Percentiles rank a stretch among this genome's conserved stretches.
Evolutionary conservation across 1,140 invertebrate genomes (phyloP).

Genomic region (Ceratoteleas bidentatus): DNA sequence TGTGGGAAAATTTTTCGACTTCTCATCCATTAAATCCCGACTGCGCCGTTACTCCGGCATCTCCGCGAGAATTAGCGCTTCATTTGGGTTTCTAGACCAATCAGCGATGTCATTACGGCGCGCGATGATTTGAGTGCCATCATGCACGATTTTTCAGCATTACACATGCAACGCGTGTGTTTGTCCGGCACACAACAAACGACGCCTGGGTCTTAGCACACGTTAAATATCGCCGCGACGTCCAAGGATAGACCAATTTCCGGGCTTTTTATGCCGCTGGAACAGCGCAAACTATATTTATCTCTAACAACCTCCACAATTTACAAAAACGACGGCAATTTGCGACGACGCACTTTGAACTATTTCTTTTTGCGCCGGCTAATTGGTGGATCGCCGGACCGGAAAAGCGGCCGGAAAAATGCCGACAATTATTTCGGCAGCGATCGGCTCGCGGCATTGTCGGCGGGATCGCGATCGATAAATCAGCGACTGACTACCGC

Average conservation of each 20-base stretch:
- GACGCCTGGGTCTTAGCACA: slow-evolving; percentile 46
- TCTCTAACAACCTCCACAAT: slow-evolving; percentile 61
- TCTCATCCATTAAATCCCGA: too few relatives aligned
- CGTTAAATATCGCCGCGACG: slow-evolving; percentile 56
- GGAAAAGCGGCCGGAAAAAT: slow-evolving; percentile 6
- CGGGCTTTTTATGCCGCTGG: slow-evolving; percentile 59
- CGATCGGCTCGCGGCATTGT: too few relatives aligned
- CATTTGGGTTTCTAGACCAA: slow-evolving; percentile 58
- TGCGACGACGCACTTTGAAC: slow-evolving; percentile 52
- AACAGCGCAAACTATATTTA: slow-evolving; percentile 62
- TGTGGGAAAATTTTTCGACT: too few relatives aligned
- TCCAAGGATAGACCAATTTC: slow-evolving; percentile 64
- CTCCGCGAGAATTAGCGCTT: slow-evolving; percentile 36
- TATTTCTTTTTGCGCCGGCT: slow-evolving; percentile 36
- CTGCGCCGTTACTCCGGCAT: slow-evolving; percentile 23
- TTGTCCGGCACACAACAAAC: slow-evolving; percentile 57
- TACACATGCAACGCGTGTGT: slow-evolving; percentile 54
- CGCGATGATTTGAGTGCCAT: slow-evolving; percentile 47
- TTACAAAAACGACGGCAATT: slow-evolving; percentile 60
- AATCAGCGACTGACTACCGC: too few relatives aligned
- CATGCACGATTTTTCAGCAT: slow-evolving; percentile 46
- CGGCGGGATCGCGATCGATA: too few relatives aligned
- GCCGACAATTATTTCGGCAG: too few relatives aligned
- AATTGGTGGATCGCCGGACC: slow-evolving; percentile 35
- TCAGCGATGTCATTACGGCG: slow-evolving; percentile 57